A percentile compares a stretch with the other conserved stretches of the same genome.
These are phyloP conservation scores for Pseudorectes ferrugineus DNA, from an alignment of 2,113 vertebrate species.

Conservation along the genomic window DNA sequence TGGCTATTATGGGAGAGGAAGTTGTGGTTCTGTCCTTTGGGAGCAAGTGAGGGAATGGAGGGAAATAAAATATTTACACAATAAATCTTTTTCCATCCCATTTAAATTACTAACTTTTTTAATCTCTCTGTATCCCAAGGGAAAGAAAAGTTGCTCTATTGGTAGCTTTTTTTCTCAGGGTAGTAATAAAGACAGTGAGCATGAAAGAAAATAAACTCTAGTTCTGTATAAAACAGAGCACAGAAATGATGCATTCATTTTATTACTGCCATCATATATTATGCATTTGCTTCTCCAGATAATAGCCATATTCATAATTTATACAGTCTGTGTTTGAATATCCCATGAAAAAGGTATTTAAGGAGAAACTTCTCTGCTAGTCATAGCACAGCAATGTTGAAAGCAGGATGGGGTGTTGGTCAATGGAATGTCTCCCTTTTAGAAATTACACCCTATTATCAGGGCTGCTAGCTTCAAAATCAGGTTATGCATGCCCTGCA, in stretches of 20 bases:
- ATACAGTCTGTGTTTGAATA: not conserved
- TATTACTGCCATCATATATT: not conserved
- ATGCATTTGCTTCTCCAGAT: not conserved
- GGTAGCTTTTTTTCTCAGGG: not conserved
- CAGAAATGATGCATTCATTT: not conserved
- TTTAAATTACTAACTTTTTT: not conserved
- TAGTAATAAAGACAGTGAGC: not conserved
- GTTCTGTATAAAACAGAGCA: not conserved
- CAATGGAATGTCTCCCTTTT: not conserved
- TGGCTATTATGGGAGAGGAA: not conserved
- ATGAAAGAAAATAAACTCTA: not conserved
- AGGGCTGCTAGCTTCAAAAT: not conserved
- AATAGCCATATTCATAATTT: not conserved
- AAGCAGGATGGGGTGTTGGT: conserved; percentile 24
- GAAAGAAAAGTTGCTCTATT: not conserved
- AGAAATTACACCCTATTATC: not conserved
- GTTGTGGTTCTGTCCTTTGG: not conserved
- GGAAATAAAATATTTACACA: not conserved
- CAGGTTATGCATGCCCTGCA: conserved; percentile 16
- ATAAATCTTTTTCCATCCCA: not conserved
- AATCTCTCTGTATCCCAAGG: not conserved
- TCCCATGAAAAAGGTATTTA: not conserved
- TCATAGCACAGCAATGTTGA: not conserved
- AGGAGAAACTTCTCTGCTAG: conserved; percentile 18
- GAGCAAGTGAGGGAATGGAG: not conserved